Percentiles rank a stretch among this genome's conserved stretches.
These are phyloP conservation scores for Poecile montanus DNA, from an alignment of 2,797 vertebrate genomes.

Conservation along the genomic window DNA sequence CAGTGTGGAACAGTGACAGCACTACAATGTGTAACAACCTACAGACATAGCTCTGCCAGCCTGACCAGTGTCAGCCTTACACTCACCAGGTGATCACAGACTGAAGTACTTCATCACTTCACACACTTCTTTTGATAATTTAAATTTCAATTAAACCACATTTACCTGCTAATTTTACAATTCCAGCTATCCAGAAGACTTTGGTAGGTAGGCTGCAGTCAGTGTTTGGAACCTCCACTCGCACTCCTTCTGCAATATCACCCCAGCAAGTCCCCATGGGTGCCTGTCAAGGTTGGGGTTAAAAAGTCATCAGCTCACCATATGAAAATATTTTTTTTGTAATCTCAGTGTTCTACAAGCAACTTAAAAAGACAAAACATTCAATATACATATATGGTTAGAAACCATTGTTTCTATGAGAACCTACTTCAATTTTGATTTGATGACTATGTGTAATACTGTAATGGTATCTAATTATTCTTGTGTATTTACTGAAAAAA, in stretches of 20 bases:
- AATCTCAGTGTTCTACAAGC: neutral
- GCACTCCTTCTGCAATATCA: conserved; percentile 89
- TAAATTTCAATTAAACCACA: neutral
- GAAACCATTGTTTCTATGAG: neutral
- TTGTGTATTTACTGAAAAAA: neutral
- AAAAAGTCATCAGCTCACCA: neutral
- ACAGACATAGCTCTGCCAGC: neutral
- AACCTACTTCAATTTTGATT: neutral
- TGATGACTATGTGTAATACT: neutral
- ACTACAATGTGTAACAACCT: neutral
- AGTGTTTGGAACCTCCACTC: conserved; percentile 92
- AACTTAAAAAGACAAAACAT: conserved; percentile 5
- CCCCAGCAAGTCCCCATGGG: conserved; percentile 94
- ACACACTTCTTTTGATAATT: neutral
- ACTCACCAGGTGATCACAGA: neutral
- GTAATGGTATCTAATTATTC: neutral
- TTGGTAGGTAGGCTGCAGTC: conserved; percentile 91
- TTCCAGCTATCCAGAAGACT: conserved; percentile 97
- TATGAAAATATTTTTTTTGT: neutral
- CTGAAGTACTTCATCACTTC: neutral
- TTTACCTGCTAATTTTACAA: conserved; percentile 93
- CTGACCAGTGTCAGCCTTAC: neutral
- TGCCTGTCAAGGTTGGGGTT: conserved; percentile 77
- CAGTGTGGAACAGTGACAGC: neutral
- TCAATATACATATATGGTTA: neutral